Evolutionary conservation across 2,888 invertebrate species (phyloP).

Genomic region (Drosophila anomelani): DNA sequence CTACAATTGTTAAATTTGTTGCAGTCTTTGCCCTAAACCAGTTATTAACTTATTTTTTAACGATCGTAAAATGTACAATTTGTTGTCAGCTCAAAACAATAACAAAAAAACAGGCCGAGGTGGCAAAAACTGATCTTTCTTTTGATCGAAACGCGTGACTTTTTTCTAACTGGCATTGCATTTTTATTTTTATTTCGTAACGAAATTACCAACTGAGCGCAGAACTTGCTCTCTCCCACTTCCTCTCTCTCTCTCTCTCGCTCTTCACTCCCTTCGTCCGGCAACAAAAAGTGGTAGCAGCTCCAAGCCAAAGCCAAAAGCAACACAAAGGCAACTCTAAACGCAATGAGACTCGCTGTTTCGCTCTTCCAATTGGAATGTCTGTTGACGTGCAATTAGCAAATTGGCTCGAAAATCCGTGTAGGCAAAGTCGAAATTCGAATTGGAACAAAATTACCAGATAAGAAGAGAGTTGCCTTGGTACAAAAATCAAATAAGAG

Average conservation of each 20-base stretch:
- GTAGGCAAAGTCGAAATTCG: slow-evolving; percentile 1
- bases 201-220: slow-evolving; percentile 40
- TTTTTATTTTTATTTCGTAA: slow-evolving; percentile 47
- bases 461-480: slow-evolving; percentile 23
- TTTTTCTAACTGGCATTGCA: slow-evolving; percentile 36
- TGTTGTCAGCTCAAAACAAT: not conserved
- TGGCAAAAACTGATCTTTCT: slow-evolving; percentile 8
- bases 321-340: slow-evolving; percentile 24
- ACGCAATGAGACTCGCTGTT: slow-evolving; percentile 32
- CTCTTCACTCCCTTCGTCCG: not conserved
- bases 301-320: slow-evolving; percentile 27
- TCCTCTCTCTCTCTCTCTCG: slow-evolving; percentile 14
- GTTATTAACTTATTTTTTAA: not conserved
- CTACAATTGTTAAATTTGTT: not conserved
- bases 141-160: slow-evolving; percentile 36
- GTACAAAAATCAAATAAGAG: not conserved
- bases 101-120: not conserved
- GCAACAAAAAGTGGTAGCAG: slow-evolving; percentile 42
- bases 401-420: slow-evolving; percentile 35
- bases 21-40: no score
- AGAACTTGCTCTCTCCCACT: slow-evolving; percentile 24
- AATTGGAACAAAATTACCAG: not conserved
- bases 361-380: slow-evolving; percentile 42
- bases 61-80: not conserved
- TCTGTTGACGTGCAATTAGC: slow-evolving; percentile 54